Percentiles rank a stretch among this genome's conserved stretches.
Evolutionary conservation across 1,140 invertebrate genomes (phyloP).

Genomic region (Brachionus sp.): DNA sequence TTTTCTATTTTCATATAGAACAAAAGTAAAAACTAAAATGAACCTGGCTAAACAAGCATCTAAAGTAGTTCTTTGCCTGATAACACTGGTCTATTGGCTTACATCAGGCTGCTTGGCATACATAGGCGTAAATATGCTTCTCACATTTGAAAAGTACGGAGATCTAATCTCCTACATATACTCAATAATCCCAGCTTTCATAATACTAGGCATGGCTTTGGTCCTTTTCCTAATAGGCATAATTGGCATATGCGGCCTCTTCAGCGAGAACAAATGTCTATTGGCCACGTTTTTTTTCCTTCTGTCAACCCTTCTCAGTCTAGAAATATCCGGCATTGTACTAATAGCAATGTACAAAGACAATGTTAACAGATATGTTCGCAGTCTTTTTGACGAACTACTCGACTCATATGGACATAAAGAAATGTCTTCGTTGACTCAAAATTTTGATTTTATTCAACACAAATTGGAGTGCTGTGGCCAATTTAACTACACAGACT

Average conservation of each 20-base stretch:
- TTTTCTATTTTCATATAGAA: neutral
- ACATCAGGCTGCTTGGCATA: neutral
- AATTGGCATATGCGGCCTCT: slow-evolving; percentile 17
- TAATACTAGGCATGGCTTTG: slow-evolving; percentile 24
- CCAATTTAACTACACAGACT: slow-evolving; percentile 26
- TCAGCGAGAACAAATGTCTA: slow-evolving; percentile 40
- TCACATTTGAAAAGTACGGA: slow-evolving; percentile 25
- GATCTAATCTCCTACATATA: slow-evolving; percentile 32
- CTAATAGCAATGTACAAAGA: slow-evolving; percentile 16
- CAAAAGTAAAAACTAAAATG: neutral
- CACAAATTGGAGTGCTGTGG: slow-evolving; percentile 31
- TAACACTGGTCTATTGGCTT: slow-evolving; percentile 12
- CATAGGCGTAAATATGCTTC: neutral
- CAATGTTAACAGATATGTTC: slow-evolving; percentile 1
- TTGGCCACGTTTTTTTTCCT: slow-evolving; percentile 17
- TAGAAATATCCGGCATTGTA: neutral
- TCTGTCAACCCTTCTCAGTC: neutral
- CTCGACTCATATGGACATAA: slow-evolving; percentile 23
- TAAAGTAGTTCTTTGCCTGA: neutral
- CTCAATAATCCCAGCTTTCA: slow-evolving; percentile 24
- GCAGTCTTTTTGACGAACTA: neutral
- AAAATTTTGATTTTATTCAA: slow-evolving; percentile 39
- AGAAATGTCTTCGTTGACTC: slow-evolving; percentile 6
- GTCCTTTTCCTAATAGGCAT: slow-evolving; percentile 7
- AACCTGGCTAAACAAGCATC: slow-evolving; percentile 2